phyloP scores from a whole-genome alignment of 2,797 vertebrate species.

The Paguma larvata region DNA sequence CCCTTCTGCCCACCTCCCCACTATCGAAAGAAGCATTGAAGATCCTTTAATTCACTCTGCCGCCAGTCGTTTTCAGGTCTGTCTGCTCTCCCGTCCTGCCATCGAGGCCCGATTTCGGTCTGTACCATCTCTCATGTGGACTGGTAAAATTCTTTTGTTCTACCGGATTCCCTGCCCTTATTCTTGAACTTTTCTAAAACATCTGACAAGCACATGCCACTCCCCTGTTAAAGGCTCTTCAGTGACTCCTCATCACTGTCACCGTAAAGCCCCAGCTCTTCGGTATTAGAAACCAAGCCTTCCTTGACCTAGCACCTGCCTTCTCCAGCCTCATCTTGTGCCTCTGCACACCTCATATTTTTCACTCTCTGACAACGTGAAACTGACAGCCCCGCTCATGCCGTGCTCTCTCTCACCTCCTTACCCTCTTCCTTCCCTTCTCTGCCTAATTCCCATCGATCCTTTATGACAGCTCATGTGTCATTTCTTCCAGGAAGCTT shows the following conservation, averaged over 20 bases:
- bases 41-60: not conserved
- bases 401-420: not conserved
- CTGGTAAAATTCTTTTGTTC: not conserved
- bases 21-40: not conserved
- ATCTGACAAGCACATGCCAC: not conserved
- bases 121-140: slow-evolving; percentile 7
- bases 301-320: not conserved
- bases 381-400: not conserved
- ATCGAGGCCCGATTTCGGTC: not conserved
- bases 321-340: not conserved
- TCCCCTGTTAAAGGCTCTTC: not conserved
- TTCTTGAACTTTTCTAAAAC: slow-evolving; percentile 19
- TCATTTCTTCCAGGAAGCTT: slow-evolving; percentile 70
- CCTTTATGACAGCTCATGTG: slow-evolving; percentile 50
- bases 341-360: not conserved
- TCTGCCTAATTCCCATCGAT: slow-evolving; percentile 49
- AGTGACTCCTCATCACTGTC: not conserved
- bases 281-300: not conserved
- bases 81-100: not conserved
- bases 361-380: not conserved
- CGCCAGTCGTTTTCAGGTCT: not conserved
- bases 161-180: not conserved
- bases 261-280: not conserved
- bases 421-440: not conserved
- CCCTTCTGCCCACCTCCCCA: not conserved